Conservation (phyloP, 2,888 invertebrate genomes). For the Lycia hirtaria region DNA sequence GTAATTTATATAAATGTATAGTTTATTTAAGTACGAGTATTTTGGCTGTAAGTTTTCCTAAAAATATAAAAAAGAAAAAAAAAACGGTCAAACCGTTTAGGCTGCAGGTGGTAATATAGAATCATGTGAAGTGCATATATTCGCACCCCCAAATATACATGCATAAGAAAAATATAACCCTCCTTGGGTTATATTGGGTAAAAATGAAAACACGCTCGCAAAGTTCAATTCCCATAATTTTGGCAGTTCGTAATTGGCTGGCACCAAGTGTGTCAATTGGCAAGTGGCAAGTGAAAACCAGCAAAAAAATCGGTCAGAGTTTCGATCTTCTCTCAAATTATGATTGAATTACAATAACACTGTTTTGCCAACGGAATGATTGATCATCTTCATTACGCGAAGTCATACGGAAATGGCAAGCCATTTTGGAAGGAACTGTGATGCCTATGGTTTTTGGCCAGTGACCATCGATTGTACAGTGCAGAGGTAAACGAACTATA, state of each 20-base stretch:
- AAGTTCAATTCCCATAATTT: slow-evolving; percentile 1
- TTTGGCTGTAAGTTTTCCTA: no score
- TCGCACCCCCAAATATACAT: no score
- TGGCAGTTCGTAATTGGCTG: background rate
- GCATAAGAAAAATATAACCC: no score
- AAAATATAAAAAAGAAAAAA: no score
- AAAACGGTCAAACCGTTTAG: no score
- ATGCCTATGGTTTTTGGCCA: slow-evolving; percentile 13
- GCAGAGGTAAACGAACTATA: slow-evolving; percentile 30
- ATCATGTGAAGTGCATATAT: no score
- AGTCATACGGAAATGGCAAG: slow-evolving; percentile 37
- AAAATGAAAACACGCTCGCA: background rate
- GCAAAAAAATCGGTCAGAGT: slow-evolving; percentile 16
- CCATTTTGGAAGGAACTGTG: slow-evolving; percentile 22
- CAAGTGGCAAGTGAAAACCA: slow-evolving; percentile 16
- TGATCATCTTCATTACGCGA: slow-evolving; percentile 47
- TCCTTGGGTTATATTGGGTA: background rate
- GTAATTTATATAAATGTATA: no score
- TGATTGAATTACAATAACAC: slow-evolving; percentile 30
- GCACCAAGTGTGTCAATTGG: background rate
- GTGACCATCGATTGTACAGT: slow-evolving; percentile 19
- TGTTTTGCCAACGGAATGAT: slow-evolving; percentile 48
- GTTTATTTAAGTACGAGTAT: no score
- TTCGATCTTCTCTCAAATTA: slow-evolving; percentile 35
- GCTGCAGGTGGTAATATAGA: no score